Evolutionary conservation across 2,113 vertebrate species (phyloP), one percentile per base, ranked within the genome.

Genomic region (Atractosteus spatula): DNA sequence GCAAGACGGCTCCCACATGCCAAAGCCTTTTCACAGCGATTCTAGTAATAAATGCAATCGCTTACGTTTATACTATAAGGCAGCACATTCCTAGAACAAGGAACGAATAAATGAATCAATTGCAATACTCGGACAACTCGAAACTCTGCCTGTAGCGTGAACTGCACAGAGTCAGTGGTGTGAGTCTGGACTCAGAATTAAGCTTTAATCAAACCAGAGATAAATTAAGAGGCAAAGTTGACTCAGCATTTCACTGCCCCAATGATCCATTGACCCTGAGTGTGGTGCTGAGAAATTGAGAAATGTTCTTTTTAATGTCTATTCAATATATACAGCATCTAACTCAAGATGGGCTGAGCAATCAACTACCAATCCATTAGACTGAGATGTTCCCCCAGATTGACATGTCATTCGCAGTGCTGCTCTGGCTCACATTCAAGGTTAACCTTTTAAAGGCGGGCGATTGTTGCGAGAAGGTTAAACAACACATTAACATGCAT

Each of bases 241-340:
- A 96, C 92, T 96, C 94, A 96, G 95, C 94, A 85, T 83, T 93
- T 90, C 90, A 86, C 85, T 90, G 91, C 90, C 91, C 89, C 80
- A 84, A 92, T 94, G 93, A 94, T 95, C 93, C 94, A 93, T 94
- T 96, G 95, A 95, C 95, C 94, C 93, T 87, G 88, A 94, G 91
- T 90, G 92, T 90, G 85, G 88, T 86, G 89, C 89, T 84, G 88
- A 92, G 93, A 94, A 95, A 95, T 93, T 93, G 93, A 95, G 93
- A 93, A 95, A 95, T 93, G 94, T 92, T 92, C 80, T 85, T 94
- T 96, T 96, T 95, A 96, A 96, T 96, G 94, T 93, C 92, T 94
- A 91, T 94, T 94, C 94, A 92, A 96, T 96, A 96, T 94, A 95
- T 95, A 95, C 86, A 88, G 93, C 93, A 91, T 95, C 91, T 91